Evolutionary conservation across 1,140 invertebrate genomes (phyloP), one percentile per base, ranked within the genome.

Genomic region (Trichonephila clavipes): DNA sequence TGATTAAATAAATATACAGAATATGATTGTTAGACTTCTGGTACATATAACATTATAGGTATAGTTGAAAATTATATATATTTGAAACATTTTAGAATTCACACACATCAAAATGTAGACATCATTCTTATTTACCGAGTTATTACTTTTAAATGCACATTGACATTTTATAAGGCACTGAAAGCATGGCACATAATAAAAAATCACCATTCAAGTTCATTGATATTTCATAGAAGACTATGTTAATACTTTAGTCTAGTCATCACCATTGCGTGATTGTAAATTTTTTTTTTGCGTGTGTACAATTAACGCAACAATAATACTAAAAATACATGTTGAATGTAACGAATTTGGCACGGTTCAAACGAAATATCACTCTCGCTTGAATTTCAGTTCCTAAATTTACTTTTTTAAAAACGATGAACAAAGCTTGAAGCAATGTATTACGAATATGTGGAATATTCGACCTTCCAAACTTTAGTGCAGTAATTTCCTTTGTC

Each of bases 401-500:
- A 51, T 51, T 51, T 51, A 12, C 51, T 51, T 51, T 51, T 51
- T 51, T 51, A 10, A 10, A 62, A 51, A 51, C 51, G 51, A 51
- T 51, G 51, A 51, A 51, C 51, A 51, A 51, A 51, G 51, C 51
- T 51, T 51, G 51, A 51, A 51, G 51, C 51, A 51, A 51, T 51
- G 51, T 51, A 12, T 62, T 64, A 16, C 16, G 62, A 64, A 64
- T 64, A 19, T 6, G 62, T 19, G 62, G 16, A 21, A 83, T n/a
- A 28, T 77, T 51, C 51, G 10, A 51, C 12, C 34, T 83, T 44
- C 81, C 19, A 58, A 34, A 24, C 8, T 12, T 64, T 61, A 91
- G n/a, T 83, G 90, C 34, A 85, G 81, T 10, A 92, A 44, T 59
- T 92, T 92, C 58, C 62, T n/a, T 59, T 92, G 90, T 18, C 90